Conservation (phyloP, 2,888 invertebrate species). For the Melipona beecheii region DNA sequence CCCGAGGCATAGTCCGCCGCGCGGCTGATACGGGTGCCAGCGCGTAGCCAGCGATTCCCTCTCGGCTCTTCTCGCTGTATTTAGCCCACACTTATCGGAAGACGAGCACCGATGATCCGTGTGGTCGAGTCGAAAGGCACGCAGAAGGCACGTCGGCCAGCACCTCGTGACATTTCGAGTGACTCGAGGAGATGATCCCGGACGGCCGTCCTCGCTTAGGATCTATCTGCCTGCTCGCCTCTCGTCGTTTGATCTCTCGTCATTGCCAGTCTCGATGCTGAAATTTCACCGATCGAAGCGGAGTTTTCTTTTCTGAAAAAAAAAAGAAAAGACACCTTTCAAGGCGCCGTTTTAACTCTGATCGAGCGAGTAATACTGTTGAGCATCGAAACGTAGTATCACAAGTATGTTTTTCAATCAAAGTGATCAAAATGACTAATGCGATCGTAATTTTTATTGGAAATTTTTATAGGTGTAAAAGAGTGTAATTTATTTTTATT, state of each 20-base stretch:
- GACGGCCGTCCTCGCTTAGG: constrained; percentile 8
- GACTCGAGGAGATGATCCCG: constrained; percentile 39
- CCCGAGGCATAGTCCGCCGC: not conserved
- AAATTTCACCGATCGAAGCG: not conserved
- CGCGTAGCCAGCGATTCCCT: constrained; percentile 11
- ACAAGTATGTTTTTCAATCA: too few relatives aligned
- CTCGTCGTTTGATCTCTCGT: not conserved
- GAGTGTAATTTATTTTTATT: too few relatives aligned
- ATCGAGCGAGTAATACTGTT: too few relatives aligned
- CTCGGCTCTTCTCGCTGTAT: constrained; percentile 28
- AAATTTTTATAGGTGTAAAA: too few relatives aligned
- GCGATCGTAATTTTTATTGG: too few relatives aligned
- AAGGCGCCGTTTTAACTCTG: too few relatives aligned
- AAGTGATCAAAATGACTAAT: too few relatives aligned
- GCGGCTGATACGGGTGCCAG: not conserved
- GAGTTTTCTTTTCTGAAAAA: too few relatives aligned
- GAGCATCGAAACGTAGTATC: too few relatives aligned
- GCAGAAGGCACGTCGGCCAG: constrained; percentile 49
- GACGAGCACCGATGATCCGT: constrained; percentile 32
- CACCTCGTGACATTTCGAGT: constrained; percentile 65
- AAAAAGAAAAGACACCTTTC: too few relatives aligned
- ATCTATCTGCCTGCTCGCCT: constrained; percentile 7
- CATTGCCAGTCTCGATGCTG: not conserved
- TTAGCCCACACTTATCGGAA: constrained; percentile 30
- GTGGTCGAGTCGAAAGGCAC: constrained; percentile 45